A percentile compares a stretch with the other conserved stretches of the same genome.
phyloP scores from a whole-genome alignment of 2,888 invertebrate species.

The Ischnus inquisitorius region DNA sequence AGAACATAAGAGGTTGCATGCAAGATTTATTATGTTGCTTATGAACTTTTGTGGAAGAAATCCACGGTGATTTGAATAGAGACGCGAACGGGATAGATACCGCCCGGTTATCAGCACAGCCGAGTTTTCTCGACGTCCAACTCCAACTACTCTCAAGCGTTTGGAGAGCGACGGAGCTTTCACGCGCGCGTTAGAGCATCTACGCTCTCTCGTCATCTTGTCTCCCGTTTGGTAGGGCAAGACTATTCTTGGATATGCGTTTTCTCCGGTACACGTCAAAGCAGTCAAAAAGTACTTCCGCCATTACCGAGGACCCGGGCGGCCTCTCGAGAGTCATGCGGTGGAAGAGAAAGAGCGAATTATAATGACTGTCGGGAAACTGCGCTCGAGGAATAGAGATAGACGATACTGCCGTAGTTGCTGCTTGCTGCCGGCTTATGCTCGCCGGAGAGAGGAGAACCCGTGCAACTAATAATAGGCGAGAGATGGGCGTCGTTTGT shows the following conservation, averaged over 20 bases:
- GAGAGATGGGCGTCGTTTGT: slow-evolving; percentile 65
- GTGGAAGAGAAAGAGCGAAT: slow-evolving; percentile 10
- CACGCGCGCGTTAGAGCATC: neutral
- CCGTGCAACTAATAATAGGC: slow-evolving; percentile 69
- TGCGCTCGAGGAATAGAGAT: slow-evolving; percentile 20
- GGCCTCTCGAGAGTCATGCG: slow-evolving; percentile 16
- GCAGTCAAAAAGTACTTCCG: slow-evolving; percentile 71
- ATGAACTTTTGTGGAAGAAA: neutral
- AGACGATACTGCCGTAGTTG: slow-evolving; percentile 2
- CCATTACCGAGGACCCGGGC: slow-evolving; percentile 64
- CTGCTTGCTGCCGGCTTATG: neutral
- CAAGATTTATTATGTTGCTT: neutral
- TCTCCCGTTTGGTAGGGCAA: slow-evolving; percentile 10
- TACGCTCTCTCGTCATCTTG: neutral
- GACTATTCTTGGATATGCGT: slow-evolving; percentile 69
- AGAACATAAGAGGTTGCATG: neutral
- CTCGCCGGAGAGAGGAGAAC: slow-evolving; percentile 7
- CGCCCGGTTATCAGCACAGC: neutral
- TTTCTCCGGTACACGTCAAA: slow-evolving; percentile 61
- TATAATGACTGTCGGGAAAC: slow-evolving; percentile 5
- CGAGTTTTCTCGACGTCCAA: slow-evolving; percentile 4
- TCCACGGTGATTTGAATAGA: neutral
- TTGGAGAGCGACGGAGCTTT: neutral
- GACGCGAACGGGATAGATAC: neutral
- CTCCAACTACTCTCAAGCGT: neutral